Evolutionary conservation across 2,888 invertebrate genomes (phyloP), one percentile per base, ranked within the genome.

Genomic region (Eupeodes latifasciatus): DNA sequence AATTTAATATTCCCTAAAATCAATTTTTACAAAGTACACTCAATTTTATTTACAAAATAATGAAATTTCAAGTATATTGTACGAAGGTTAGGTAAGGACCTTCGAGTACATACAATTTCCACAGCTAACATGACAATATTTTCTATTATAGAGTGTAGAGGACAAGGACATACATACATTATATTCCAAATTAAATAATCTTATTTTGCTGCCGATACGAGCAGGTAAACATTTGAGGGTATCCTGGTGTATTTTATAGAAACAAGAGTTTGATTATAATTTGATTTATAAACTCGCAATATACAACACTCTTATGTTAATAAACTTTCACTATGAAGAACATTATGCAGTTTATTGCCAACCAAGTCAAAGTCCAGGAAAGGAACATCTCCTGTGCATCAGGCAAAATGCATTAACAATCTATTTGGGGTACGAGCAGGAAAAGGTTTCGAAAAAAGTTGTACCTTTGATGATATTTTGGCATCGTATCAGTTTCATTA

Each of bases 81-180:
- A 40, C 40, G 40, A 7, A 40, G 40, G 40, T 40, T 5, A 40
- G 40, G 9, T 40, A 40, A 40, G 40, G 5, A 40, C 40, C 40
- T 40, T 3, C 5, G 5, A 5, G 40, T 87, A 84, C 87, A 87
- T 81, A 66, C 77, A 14, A 27, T 77, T 87, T 80, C 80, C 80
- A 84, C 87, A 87, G 80, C 82, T 86, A 79, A 75, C 64, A 86
- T 86, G 69, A 84, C 84, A 14, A 49, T 84, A 82, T 84, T 61
- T 84, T 80, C 57, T 76, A 61, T 78, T 66, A 14, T 19, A 44
- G 5, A 55, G 71, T 55, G 53, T 27, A n/a, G 40, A 11, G 51
- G 12, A 14, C 5, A 64, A 64, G 40, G 62, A 64, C 66, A 66
- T 51, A 40, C 5, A 5, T 9, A 40, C 40, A 40, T 40, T 40